Base-by-base conservation (phyloP, 2,888 invertebrate genomes). In the Microplitis manilae region DNA sequence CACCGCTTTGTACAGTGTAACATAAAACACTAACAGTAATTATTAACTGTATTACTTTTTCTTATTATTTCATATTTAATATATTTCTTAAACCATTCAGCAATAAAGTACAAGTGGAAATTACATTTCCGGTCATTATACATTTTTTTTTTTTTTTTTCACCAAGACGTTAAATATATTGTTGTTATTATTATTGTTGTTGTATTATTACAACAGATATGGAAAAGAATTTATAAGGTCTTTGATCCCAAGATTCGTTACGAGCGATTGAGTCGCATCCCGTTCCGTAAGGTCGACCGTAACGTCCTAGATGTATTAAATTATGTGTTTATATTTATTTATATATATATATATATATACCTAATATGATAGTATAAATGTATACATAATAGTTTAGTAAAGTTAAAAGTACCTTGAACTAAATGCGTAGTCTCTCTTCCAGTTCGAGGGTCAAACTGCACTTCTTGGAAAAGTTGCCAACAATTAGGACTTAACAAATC, bases 261-360 rank as follows among this genome's bases (percentile, higher is more conserved):
- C 83, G 80, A 83, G 80, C 78, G 80, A 79, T 80, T 81, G 83
- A 82, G 77, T 79, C 79, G 78, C 59, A 50, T 50, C 77, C 79
- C 79, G 81, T 86, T 85, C 85, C 84, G 82, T 84, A 85, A 86
- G 84, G 80, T 82, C 81, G 79, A 79, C 79, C 83, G 80, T 83
- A 85, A 86, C 82, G 83, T 82, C 81, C 84, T 81, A 83, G 81
- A 83, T 85, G 83, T 78, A 38, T 20, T 72, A 60, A 72, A 67
- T 68, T 61, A 74, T 68, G 64, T 68, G 59, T 60, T 39, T 20
- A 38, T 17, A 40, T 39, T 17, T 50, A 40, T 15, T 41, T 41
- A n/a, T 38, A 65, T 30, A 30, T 65, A 20, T 65, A 13, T 9
- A 38, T 13, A 50, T 50, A 13, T 50, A 50, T 50, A 50, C 2